Conservation (phyloP, 1,140 invertebrate species). For the Bombus confusus region DNA sequence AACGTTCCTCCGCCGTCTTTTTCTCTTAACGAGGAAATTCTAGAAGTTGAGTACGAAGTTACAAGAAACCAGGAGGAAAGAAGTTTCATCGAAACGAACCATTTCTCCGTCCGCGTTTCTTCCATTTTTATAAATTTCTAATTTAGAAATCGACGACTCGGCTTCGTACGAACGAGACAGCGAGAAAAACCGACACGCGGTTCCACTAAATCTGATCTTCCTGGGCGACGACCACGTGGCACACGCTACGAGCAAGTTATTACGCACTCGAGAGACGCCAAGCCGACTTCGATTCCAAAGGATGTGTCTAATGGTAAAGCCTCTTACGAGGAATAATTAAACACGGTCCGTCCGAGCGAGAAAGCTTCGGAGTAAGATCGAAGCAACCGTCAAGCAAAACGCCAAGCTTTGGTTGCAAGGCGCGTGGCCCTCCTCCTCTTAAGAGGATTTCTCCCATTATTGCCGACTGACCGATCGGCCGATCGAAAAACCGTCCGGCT, state of each 20-base stretch:
- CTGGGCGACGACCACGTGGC: not conserved
- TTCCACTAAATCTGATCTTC: not conserved
- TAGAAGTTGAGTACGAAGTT: not conserved
- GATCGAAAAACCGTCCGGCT: constrained; percentile 28
- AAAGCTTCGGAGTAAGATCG: constrained; percentile 45
- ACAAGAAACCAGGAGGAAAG: not conserved
- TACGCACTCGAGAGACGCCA: constrained; percentile 57
- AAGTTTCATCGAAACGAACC: not conserved
- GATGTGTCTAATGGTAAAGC: constrained; percentile 67
- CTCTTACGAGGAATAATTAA: constrained; percentile 68
- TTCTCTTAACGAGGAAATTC: not conserved
- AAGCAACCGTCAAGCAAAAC: constrained; percentile 43
- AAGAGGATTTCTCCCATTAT: constrained; percentile 65
- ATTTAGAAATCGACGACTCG: not conserved
- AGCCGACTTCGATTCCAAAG: constrained; percentile 59
- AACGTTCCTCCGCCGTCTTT: not conserved
- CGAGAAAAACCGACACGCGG: not conserved
- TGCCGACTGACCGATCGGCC: constrained; percentile 49
- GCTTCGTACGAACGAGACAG: not conserved
- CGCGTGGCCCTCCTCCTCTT: constrained; percentile 4
- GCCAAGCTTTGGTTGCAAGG: not conserved
- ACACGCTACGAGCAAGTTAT: constrained; percentile 52
- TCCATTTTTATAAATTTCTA: not conserved
- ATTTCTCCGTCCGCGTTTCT: not conserved
- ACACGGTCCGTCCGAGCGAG: constrained; percentile 24